Conservation (phyloP, 53 echinoderm and acorn worm genomes). For the Temnopleurus reevesii region DNA sequence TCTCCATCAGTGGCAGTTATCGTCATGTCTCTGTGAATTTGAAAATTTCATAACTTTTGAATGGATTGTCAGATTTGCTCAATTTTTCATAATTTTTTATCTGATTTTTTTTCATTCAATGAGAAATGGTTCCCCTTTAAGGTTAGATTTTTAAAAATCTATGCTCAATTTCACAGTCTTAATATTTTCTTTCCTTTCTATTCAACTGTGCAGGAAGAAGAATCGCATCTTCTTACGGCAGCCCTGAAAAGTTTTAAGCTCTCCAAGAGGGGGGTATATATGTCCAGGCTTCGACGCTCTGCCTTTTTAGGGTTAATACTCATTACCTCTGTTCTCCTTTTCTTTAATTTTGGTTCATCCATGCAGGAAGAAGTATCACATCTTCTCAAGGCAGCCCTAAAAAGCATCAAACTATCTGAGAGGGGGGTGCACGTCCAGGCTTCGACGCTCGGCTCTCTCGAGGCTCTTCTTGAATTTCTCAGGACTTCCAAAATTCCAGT, state of each 20-base stretch:
- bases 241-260: constrained; percentile 88
- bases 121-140: no score
- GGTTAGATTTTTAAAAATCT: no score
- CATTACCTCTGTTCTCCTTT: constrained; percentile 94
- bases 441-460: constrained; percentile 93
- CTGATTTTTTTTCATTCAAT: no score
- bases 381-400: constrained; percentile 75
- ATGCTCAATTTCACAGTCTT: no score
- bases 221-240: constrained; percentile 68
- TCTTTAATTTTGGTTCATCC: no score
- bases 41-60: no score
- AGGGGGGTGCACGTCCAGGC: constrained; percentile 97
- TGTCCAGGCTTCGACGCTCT: constrained; percentile 96
- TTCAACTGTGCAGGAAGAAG: constrained; percentile 86
- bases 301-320: constrained; percentile 86
- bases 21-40: no score
- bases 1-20: no score
- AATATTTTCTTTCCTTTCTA: no score
- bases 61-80: no score
- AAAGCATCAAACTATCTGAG: constrained; percentile 87
- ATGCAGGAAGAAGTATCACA: constrained; percentile 82
- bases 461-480: constrained; percentile 94
- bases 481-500: constrained; percentile 98
- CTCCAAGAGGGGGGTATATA: constrained; percentile 89
- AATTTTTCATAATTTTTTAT: no score